Conservation (phyloP, 1,140 invertebrate genomes). For the Tyrophagus putrescentiae region DNA sequence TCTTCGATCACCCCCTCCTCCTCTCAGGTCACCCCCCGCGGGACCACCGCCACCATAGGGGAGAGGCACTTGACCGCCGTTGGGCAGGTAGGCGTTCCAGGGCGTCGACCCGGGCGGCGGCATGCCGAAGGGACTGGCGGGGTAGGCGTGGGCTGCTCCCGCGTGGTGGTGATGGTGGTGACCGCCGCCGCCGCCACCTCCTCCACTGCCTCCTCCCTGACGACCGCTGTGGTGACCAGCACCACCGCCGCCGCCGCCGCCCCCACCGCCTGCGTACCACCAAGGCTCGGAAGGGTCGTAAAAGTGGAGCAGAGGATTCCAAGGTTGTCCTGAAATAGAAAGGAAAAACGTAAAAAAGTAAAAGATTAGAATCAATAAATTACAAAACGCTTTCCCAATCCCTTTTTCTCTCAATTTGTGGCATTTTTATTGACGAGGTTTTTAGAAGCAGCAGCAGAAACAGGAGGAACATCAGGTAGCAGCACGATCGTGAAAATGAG, state of each 20-base stretch:
- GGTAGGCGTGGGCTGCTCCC: not conserved
- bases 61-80: too few relatives aligned
- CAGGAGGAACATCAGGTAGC: too few relatives aligned
- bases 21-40: not conserved
- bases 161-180: not conserved
- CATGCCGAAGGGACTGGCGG: too few relatives aligned
- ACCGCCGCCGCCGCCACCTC: not conserved
- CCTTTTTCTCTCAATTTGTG: too few relatives aligned
- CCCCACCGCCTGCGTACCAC: not conserved
- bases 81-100: too few relatives aligned
- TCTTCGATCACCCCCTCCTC: not conserved
- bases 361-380: not conserved
- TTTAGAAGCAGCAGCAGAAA: too few relatives aligned
- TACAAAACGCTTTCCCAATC: too few relatives aligned
- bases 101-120: too few relatives aligned
- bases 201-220: not conserved
- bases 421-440: too few relatives aligned
- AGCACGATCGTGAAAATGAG: too few relatives aligned
- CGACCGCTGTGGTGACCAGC: not conserved
- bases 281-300: slow-evolving; percentile 16
- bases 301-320: slow-evolving; percentile 11
- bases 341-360: not conserved
- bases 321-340: not conserved
- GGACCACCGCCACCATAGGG: too few relatives aligned
- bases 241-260: not conserved